phyloP scores from a whole-genome alignment of 1,140 invertebrate genomes.

The Trichonephila inaurata region DNA sequence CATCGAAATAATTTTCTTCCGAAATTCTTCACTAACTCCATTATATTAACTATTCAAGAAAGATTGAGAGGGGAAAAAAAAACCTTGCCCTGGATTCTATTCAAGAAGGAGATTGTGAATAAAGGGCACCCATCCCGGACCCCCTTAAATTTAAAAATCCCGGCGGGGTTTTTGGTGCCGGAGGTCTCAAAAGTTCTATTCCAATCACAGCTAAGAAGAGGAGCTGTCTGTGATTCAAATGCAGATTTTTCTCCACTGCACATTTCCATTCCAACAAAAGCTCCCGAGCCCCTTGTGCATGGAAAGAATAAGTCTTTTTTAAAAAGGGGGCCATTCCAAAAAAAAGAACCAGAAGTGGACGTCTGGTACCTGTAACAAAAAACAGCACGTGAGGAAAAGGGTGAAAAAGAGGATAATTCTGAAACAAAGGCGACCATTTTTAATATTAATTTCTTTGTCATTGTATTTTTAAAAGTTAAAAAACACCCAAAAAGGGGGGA shows the following conservation, averaged over 20 bases:
- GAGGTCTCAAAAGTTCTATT: slow-evolving; percentile 7
- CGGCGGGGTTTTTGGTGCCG: neutral
- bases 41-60: slow-evolving; percentile 22
- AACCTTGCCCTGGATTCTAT: neutral
- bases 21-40: neutral
- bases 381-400: neutral
- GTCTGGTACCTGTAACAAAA: neutral
- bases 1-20: neutral
- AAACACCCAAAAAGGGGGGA: too few relatives aligned
- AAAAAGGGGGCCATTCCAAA: neutral
- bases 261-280: slow-evolving; percentile 23
- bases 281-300: slow-evolving; percentile 9
- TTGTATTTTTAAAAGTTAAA: too few relatives aligned
- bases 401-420: neutral
- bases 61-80: neutral
- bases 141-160: slow-evolving; percentile 39
- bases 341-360: neutral
- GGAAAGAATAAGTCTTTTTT: slow-evolving; percentile 2
- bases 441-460: neutral
- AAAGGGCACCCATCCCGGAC: slow-evolving; percentile 36
- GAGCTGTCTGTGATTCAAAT: slow-evolving; percentile 43
- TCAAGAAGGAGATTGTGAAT: neutral
- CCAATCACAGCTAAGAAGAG: slow-evolving; percentile 50
- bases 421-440: neutral
- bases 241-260: slow-evolving; percentile 45